A percentile compares a stretch with the other conserved stretches of the same genome.
These are phyloP conservation scores for Oopsacas minuta DNA, from an alignment of 37 sponge, comb jelly and placozoan species.

Conservation along the genomic window DNA sequence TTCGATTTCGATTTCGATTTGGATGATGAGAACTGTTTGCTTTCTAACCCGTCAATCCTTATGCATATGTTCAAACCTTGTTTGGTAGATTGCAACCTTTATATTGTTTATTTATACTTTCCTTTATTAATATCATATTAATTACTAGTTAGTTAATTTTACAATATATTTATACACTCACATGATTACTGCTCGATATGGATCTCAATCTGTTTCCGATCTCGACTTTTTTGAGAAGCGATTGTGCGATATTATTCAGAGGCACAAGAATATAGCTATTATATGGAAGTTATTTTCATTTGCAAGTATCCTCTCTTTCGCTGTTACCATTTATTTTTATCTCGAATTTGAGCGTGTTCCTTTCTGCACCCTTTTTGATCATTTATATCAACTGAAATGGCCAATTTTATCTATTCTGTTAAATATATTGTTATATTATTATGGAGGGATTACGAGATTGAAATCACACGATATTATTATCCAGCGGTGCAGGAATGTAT, in stretches of 20 bases:
- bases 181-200: too few relatives aligned
- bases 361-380: not conserved
- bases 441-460: not conserved
- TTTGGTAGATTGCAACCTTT: too few relatives aligned
- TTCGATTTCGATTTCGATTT: too few relatives aligned
- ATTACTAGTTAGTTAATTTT: not conserved
- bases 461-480: not conserved
- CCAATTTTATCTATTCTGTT: not conserved
- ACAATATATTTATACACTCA: not conserved
- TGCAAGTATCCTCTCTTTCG: not conserved
- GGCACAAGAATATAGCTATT: not conserved
- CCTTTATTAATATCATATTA: not conserved
- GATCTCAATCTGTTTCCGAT: too few relatives aligned
- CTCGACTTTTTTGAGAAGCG: not conserved
- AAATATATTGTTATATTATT: not conserved
- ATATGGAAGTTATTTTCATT: not conserved
- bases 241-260: not conserved
- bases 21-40: too few relatives aligned
- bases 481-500: not conserved
- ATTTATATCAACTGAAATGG: not conserved
- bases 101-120: too few relatives aligned
- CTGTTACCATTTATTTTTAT: not conserved
- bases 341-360: not conserved
- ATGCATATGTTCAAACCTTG: too few relatives aligned
- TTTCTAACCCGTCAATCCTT: too few relatives aligned